Percentiles rank a stretch among this genome's conserved stretches.
Conservation (phyloP, 1,140 invertebrate species). For the Chymomyza costata region DNA sequence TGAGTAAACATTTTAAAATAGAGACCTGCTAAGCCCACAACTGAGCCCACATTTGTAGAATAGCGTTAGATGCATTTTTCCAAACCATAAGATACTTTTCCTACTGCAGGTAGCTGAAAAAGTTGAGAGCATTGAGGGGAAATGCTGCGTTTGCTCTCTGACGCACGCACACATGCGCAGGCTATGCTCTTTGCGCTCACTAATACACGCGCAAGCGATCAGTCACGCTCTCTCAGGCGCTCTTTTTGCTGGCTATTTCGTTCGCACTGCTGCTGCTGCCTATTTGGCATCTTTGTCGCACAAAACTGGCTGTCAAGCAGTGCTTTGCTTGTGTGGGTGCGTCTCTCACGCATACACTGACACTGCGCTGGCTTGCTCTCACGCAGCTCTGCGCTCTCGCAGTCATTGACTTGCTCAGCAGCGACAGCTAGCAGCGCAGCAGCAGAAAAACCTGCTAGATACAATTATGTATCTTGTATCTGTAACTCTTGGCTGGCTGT, state of each 20-base stretch:
- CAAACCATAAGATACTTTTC: conserved; percentile 21
- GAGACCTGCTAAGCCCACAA: conserved; percentile 31
- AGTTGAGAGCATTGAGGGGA: conserved; percentile 36
- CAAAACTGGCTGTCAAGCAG: conserved; percentile 30
- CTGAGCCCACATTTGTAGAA: conserved; percentile 38
- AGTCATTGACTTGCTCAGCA: conserved; percentile 57
- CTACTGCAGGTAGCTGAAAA: conserved; percentile 38
- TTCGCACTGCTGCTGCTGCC: not conserved
- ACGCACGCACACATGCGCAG: conserved; percentile 27
- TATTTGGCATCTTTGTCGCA: conserved; percentile 16
- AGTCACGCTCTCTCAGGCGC: conserved; percentile 6
- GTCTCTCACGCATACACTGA: conserved; percentile 43
- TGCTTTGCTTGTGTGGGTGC: conserved; percentile 40
- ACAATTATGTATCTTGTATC: conserved; percentile 71
- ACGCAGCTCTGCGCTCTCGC: conserved; percentile 11
- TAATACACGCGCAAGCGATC: conserved; percentile 21
- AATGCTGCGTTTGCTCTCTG: conserved; percentile 14
- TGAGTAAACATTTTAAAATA: conserved; percentile 3
- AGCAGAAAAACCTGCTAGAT: conserved; percentile 43
- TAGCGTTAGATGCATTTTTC: not conserved
- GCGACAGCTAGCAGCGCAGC: conserved; percentile 23
- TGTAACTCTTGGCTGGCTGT: conserved; percentile 50
- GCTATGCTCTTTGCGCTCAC: conserved; percentile 24
- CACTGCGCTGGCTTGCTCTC: not conserved
- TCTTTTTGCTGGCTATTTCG: conserved; percentile 1